Conservation (phyloP, 2,113 vertebrate genomes). For the Galemys pyrenaicus region DNA sequence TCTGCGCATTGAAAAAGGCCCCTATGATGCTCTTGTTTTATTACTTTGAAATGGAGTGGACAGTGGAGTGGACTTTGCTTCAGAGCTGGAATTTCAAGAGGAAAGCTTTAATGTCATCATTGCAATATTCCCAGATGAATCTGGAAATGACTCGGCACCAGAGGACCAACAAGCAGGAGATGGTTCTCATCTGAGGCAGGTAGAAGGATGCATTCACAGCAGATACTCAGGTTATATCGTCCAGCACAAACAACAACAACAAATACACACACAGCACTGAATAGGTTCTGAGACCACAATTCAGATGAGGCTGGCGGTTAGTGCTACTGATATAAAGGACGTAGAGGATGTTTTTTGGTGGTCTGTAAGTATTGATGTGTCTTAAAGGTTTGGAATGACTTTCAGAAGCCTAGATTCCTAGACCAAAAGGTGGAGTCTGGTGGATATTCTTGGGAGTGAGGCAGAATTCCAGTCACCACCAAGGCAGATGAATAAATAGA, state of each 20-base stretch:
- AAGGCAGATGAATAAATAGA: neutral
- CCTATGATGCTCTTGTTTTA: neutral
- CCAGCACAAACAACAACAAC: neutral
- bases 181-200: neutral
- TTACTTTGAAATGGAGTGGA: neutral
- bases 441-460: neutral
- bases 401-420: neutral
- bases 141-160: neutral
- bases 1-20: neutral
- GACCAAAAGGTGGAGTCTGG: neutral
- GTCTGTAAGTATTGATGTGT: neutral
- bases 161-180: neutral
- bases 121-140: neutral
- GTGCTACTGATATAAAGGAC: neutral
- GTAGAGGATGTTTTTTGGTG: neutral
- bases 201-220: neutral
- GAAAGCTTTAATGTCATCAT: neutral
- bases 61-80: neutral
- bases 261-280: neutral
- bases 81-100: constrained; percentile 39
- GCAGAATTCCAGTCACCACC: neutral
- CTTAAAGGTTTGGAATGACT: neutral
- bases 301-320: neutral
- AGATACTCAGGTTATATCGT: neutral
- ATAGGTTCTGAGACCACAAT: neutral